Percentiles rank a stretch among this genome's conserved stretches.
Evolutionary conservation across 2,888 invertebrate genomes (phyloP).

Genomic region (Ochropleura leucogaster): DNA sequence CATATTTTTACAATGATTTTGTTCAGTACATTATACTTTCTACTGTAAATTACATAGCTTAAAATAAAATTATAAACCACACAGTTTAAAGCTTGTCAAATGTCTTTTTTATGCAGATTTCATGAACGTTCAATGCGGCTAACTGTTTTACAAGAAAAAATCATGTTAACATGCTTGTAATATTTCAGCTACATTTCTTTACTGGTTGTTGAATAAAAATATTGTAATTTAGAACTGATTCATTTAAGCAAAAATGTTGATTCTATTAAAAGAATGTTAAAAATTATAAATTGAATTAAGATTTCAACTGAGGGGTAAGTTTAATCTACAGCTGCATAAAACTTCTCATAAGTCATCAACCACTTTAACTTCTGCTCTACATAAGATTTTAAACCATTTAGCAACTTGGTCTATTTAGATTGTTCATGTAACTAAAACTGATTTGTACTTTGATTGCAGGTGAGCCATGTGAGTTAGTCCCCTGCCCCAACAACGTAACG

Average conservation of each 20-base stretch:
- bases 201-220: not conserved
- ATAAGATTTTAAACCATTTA: not conserved
- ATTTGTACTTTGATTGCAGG: conserved; percentile 82
- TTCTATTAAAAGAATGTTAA: not conserved
- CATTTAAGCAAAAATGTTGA: not conserved
- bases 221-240: not conserved
- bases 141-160: conserved; percentile 11
- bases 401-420: not conserved
- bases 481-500: conserved; percentile 93
- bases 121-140: conserved; percentile 18
- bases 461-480: conserved; percentile 95
- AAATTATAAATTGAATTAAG: not conserved
- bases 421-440: conserved; percentile 13
- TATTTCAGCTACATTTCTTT: not conserved
- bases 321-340: not conserved
- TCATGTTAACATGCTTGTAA: not conserved
- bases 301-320: not conserved
- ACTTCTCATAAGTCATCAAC: not conserved
- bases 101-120: conserved; percentile 39
- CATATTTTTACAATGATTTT: not conserved
- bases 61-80: not conserved
- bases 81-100: conserved; percentile 13
- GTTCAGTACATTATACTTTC: conserved; percentile 13
- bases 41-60: not conserved
- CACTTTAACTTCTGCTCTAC: not conserved